Percentiles rank a stretch among this genome's conserved stretches.
These are phyloP conservation scores for Trididemnum clinides DNA, from an alignment of 23 tunicate genomes.

Conservation along the genomic window DNA sequence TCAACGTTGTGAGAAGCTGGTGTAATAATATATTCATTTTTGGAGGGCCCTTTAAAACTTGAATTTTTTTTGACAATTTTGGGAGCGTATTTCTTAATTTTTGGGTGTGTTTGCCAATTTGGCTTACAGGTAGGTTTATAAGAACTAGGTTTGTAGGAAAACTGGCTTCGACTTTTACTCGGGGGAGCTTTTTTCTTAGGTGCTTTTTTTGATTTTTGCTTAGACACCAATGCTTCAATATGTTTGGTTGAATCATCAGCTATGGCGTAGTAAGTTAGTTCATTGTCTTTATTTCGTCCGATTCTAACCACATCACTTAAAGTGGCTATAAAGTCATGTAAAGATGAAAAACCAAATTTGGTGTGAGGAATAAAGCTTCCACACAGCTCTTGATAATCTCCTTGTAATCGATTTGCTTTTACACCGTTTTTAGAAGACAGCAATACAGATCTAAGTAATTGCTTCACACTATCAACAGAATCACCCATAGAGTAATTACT, in stretches of 20 bases:
- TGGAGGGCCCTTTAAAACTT: not conserved
- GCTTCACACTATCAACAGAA: slow-evolving; percentile 37
- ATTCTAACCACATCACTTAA: slow-evolving; percentile 60
- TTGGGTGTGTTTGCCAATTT: not conserved
- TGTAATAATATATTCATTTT: not conserved
- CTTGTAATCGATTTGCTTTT: slow-evolving; percentile 41
- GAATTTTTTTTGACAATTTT: not conserved
- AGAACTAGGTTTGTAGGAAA: not conserved
- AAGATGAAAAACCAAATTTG: slow-evolving; percentile 57
- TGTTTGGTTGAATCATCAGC: slow-evolving; percentile 63
- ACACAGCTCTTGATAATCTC: slow-evolving; percentile 45
- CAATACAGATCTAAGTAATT: slow-evolving; percentile 70
- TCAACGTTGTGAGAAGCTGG: not conserved
- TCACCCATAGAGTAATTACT: slow-evolving; percentile 7
- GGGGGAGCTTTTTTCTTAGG: slow-evolving; percentile 13
- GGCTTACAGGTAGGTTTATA: not conserved
- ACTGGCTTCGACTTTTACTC: not conserved
- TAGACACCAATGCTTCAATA: slow-evolving; percentile 63
- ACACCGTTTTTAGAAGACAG: slow-evolving; percentile 73
- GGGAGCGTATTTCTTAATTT: not conserved
- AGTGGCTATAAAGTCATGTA: slow-evolving; percentile 56
- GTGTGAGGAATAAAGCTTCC: slow-evolving; percentile 50
- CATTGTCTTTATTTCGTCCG: slow-evolving; percentile 18
- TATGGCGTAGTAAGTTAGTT: slow-evolving; percentile 53
- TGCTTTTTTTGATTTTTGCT: slow-evolving; percentile 49